phyloP scores from a whole-genome alignment of 2,888 invertebrate species.

The Timema cristinae region DNA sequence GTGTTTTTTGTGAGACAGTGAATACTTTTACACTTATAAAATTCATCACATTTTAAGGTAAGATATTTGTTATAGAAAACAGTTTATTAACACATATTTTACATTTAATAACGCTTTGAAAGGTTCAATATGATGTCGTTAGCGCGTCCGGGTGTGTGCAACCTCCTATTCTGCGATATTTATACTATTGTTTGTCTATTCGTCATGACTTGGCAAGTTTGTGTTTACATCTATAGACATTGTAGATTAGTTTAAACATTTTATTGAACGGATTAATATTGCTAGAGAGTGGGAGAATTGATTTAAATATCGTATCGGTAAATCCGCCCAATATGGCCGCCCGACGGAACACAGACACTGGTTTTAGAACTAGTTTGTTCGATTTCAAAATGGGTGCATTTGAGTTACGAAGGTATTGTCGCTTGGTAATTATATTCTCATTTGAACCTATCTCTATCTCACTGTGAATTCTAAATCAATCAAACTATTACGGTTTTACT shows the following conservation, averaged over 20 bases:
- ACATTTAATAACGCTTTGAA: not conserved
- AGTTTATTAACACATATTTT: not conserved
- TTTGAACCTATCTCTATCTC: slow-evolving; percentile 14
- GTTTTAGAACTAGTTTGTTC: slow-evolving; percentile 7
- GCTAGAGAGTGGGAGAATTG: slow-evolving; percentile 16
- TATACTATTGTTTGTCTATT: not conserved
- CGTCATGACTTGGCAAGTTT: not conserved
- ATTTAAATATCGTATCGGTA: slow-evolving; percentile 26
- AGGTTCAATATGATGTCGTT: not conserved
- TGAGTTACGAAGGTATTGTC: slow-evolving; percentile 13
- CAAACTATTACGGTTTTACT: slow-evolving; percentile 1
- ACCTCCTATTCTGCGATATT: not conserved
- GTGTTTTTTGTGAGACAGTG: not conserved
- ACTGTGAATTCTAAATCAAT: not conserved
- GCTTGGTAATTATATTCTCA: slow-evolving; percentile 23
- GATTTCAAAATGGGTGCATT: slow-evolving; percentile 21
- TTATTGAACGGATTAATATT: not conserved
- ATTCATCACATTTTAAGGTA: not conserved
- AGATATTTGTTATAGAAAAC: not conserved
- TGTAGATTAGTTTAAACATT: not conserved
- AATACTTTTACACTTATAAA: not conserved
- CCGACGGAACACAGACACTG: slow-evolving; percentile 36
- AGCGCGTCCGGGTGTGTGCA: slow-evolving; percentile 12
- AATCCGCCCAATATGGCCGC: slow-evolving; percentile 42
- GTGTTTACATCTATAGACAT: not conserved